Evolutionary conservation across 2,797 vertebrate species (phyloP).

Genomic region (Diglossa cyanea): DNA sequence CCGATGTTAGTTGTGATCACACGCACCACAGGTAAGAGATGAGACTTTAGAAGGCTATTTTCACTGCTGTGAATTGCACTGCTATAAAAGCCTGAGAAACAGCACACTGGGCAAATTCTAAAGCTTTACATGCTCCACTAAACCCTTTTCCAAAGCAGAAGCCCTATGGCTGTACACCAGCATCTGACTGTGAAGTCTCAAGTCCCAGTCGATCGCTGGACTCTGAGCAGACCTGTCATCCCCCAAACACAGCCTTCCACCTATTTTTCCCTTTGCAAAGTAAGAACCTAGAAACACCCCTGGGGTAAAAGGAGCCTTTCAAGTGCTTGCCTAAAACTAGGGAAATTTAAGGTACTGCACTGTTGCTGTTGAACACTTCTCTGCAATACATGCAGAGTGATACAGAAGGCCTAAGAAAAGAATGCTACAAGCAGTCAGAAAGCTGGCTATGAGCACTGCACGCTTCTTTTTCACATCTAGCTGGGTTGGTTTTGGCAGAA

Average conservation of each 20-base stretch:
- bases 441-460: neutral
- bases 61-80: neutral
- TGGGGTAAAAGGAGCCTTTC: neutral
- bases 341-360: neutral
- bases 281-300: fast-evolving
- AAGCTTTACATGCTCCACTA: neutral
- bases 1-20: neutral
- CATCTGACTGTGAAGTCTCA: neutral
- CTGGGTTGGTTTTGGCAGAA: neutral
- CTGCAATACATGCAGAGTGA: neutral
- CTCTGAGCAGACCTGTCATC: neutral
- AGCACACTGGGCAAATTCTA: neutral
- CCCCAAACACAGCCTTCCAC: neutral
- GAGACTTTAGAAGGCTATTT: neutral
- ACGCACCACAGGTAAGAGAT: neutral
- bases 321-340: neutral
- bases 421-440: neutral
- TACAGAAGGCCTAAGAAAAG: neutral
- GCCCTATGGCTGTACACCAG: neutral
- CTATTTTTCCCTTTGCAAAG: neutral
- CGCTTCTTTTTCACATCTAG: neutral
- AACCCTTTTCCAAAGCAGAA: neutral
- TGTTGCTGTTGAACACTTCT: neutral
- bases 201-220: fast-evolving
- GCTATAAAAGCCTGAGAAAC: neutral